Evolutionary conservation across 2,113 vertebrate genomes (phyloP).

Genomic region (Psilopsiagon aurifrons): DNA sequence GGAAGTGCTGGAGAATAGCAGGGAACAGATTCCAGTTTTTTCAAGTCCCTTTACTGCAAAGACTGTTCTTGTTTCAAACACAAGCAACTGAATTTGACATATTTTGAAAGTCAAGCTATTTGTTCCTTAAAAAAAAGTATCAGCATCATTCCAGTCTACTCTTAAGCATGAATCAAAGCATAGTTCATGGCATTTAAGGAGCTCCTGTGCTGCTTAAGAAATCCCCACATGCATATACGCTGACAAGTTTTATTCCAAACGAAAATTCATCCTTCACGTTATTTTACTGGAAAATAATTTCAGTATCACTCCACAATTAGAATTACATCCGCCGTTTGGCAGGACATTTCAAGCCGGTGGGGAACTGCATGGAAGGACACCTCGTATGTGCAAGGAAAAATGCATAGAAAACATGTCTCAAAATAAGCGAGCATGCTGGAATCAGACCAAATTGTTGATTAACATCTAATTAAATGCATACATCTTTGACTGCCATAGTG

Average conservation of each 20-base stretch:
- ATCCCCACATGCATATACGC: rapidly evolving
- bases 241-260: background rate
- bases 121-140: background rate
- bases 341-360: background rate
- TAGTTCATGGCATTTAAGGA: background rate
- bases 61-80: slow-evolving; percentile 11
- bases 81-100: background rate
- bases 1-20: slow-evolving; percentile 18
- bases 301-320: background rate
- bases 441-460: background rate
- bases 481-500: background rate
- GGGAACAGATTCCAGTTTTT: slow-evolving; percentile 5
- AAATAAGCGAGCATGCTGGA: background rate
- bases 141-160: background rate
- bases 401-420: background rate
- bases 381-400: background rate
- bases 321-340: background rate
- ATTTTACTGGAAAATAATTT: background rate
- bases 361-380: background rate
- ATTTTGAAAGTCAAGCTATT: slow-evolving; percentile 24
- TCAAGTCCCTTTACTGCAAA: background rate
- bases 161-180: background rate
- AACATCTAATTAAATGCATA: background rate
- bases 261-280: background rate
- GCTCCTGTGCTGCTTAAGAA: background rate